Evolutionary conservation across 2,797 vertebrate genomes (phyloP).

Genomic region (Rhinella marina): DNA sequence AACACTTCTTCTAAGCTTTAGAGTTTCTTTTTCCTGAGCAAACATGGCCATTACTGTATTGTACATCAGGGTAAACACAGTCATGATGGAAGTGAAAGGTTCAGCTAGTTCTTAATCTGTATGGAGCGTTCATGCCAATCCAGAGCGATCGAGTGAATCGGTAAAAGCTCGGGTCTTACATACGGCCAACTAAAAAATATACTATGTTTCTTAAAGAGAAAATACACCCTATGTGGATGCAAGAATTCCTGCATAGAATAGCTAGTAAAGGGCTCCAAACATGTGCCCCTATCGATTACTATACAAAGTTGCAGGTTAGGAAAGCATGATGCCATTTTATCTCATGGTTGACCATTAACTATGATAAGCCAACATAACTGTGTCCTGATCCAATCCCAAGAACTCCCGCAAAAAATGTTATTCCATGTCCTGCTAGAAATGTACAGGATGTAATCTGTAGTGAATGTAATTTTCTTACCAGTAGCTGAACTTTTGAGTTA

Average conservation of each 20-base stretch:
- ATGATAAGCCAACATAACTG: no score
- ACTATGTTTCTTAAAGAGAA: neutral
- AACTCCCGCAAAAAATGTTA: no score
- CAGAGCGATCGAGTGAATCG: neutral
- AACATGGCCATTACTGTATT: conserved; percentile 16
- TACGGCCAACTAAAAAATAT: neutral
- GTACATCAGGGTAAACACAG: conserved; percentile 38
- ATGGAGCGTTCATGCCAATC: conserved; percentile 1
- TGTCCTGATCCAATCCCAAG: no score
- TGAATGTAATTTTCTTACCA: no score
- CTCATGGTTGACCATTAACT: no score
- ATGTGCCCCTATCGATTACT: neutral
- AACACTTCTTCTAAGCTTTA: conserved; percentile 19
- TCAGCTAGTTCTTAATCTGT: conserved; percentile 18
- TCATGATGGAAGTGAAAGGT: conserved; percentile 27
- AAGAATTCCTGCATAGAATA: neutral
- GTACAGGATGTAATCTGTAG: no score
- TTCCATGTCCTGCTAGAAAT: no score
- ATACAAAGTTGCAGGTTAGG: neutral
- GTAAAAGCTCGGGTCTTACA: neutral
- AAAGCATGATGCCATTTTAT: neutral
- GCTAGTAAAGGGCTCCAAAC: neutral
- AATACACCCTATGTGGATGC: neutral
- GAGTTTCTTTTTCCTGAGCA: conserved; percentile 29
- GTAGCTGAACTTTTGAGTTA: no score